Percentiles rank a stretch among this genome's conserved stretches.
These are phyloP conservation scores for Sesia apiformis DNA, from an alignment of 2,888 invertebrate species.

Conservation along the genomic window DNA sequence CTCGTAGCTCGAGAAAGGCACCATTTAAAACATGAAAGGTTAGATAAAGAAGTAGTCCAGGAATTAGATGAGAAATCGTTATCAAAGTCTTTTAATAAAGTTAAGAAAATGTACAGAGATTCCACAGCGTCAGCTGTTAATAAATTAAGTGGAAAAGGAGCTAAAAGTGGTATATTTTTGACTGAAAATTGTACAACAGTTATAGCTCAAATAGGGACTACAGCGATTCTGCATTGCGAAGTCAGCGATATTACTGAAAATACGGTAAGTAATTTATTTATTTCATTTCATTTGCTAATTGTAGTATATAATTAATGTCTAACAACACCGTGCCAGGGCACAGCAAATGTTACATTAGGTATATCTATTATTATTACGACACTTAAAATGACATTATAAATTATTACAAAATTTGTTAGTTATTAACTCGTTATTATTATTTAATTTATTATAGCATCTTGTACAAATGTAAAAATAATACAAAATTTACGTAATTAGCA, in stretches of 20 bases:
- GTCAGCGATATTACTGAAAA: constrained; percentile 77
- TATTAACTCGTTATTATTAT: too few relatives aligned
- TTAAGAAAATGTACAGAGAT: constrained; percentile 71
- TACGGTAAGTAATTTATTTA: constrained; percentile 60
- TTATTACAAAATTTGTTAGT: too few relatives aligned
- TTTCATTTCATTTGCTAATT: too few relatives aligned
- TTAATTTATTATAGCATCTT: too few relatives aligned
- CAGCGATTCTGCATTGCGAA: constrained; percentile 77
- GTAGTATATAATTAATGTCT: too few relatives aligned
- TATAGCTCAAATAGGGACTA: constrained; percentile 77
- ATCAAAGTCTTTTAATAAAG: constrained; percentile 50
- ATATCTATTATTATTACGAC: too few relatives aligned
- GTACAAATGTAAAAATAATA: too few relatives aligned
- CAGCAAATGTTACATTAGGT: too few relatives aligned
- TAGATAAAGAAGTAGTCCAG: constrained; percentile 43
- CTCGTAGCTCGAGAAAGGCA: constrained; percentile 35
- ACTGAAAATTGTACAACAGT: constrained; percentile 78
- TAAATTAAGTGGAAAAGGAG: constrained; percentile 55
- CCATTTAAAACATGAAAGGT: constrained; percentile 35
- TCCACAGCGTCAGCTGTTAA: constrained; percentile 50
- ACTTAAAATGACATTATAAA: too few relatives aligned
- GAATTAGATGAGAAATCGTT: constrained; percentile 47
- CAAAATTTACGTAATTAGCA: too few relatives aligned
- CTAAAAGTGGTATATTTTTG: constrained; percentile 67
- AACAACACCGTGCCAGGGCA: too few relatives aligned